Evolutionary conservation across 2,888 invertebrate species (phyloP).

Genomic region (Rhimphoctona megacephalus): DNA sequence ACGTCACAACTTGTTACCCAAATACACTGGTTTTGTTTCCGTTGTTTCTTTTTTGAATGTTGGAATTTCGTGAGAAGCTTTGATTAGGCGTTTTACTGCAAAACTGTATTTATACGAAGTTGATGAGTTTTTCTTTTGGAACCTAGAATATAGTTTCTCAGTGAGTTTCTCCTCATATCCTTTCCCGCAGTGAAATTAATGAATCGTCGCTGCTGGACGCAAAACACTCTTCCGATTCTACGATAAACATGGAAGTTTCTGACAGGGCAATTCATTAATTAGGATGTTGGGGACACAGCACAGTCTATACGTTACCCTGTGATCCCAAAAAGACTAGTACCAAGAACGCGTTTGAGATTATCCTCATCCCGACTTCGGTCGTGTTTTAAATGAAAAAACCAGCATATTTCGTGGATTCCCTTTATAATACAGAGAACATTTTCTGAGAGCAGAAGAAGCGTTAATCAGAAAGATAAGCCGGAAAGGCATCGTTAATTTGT

Average conservation of each 20-base stretch:
- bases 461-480: slow-evolving; percentile 77
- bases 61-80: background rate
- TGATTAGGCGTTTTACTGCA: slow-evolving; percentile 7
- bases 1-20: background rate
- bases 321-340: slow-evolving; percentile 9
- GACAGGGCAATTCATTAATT: slow-evolving; percentile 37
- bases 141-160: background rate
- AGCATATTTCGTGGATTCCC: slow-evolving; percentile 31
- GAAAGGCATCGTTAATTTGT: slow-evolving; percentile 78
- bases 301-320: background rate
- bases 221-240: slow-evolving; percentile 24
- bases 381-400: background rate
- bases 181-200: slow-evolving; percentile 28
- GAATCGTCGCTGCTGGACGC: slow-evolving; percentile 26
- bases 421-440: slow-evolving; percentile 66
- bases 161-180: background rate
- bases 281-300: slow-evolving; percentile 20
- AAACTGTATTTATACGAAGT: slow-evolving; percentile 10
- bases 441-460: slow-evolving; percentile 18
- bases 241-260: slow-evolving; percentile 9
- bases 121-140: background rate
- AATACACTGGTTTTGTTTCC: background rate
- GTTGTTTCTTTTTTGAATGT: background rate
- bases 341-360: slow-evolving; percentile 8
- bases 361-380: slow-evolving; percentile 70